A percentile compares a stretch with the other conserved stretches of the same genome.
Evolutionary conservation across 1,140 invertebrate species (phyloP).

Genomic region (Leptinotarsa defecta): DNA sequence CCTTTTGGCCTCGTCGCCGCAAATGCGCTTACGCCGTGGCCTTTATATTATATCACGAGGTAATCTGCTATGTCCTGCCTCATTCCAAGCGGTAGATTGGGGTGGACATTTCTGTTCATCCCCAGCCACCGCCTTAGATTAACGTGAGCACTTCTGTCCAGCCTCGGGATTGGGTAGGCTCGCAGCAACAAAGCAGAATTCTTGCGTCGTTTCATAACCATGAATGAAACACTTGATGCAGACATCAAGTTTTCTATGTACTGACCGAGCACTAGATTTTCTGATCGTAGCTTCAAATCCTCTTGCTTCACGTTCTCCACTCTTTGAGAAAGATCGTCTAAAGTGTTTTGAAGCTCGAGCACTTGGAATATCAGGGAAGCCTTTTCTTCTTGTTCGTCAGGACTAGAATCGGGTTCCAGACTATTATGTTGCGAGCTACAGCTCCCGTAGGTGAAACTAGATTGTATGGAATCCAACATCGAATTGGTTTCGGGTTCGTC

Average conservation of each 20-base stretch:
- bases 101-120: no score
- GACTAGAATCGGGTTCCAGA: conserved; percentile 83
- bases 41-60: no score
- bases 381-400: conserved; percentile 96
- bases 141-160: no score
- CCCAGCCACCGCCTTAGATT: no score
- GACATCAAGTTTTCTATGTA: conserved; percentile 99
- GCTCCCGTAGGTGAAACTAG: conserved; percentile 85
- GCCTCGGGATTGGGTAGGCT: no score
- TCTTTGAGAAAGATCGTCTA: conserved; percentile 96
- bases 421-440: conserved; percentile 79
- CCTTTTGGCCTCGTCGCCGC: no score
- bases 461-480: conserved; percentile 85
- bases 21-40: no score
- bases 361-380: conserved; percentile 96
- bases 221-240: conserved; percentile 87
- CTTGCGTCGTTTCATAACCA: no score
- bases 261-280: conserved; percentile 98
- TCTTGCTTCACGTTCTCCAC: conserved; percentile 99
- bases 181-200: no score
- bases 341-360: conserved; percentile 95
- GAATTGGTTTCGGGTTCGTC: conserved; percentile 63
- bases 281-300: conserved; percentile 95
- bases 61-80: no score
- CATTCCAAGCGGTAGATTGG: no score